Base-by-base conservation (phyloP, 2,113 vertebrate genomes). In the Albula glossodonta region DNA sequence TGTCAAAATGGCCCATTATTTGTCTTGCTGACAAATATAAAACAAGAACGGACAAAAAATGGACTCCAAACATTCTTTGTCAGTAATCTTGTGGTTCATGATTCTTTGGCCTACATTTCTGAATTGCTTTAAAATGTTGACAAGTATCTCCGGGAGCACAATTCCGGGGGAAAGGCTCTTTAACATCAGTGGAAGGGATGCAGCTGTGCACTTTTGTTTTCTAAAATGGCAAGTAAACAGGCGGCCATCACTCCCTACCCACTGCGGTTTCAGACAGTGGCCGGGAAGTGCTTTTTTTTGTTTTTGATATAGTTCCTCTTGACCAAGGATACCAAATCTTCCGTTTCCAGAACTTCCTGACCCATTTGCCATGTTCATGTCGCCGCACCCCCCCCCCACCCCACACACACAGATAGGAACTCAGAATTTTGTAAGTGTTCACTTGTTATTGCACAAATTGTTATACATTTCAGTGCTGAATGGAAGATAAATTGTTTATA, bases 111-210 rank as follows among this genome's bases (percentile, higher is more conserved):
- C 82, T 74, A n/a, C 10, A 12, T 57, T 6, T 15, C 51, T 10
- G 51, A 53, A 15, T 85, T 60, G 56, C 52, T 70, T 60, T 60
- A 85, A 57, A 2, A 80, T 77, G 80, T 41, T 78, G 31, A 78
- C 83, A 22, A 48, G 63, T 15, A 51, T 51, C 74, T 70, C 83
- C 0, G n/a, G 51, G 50, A 22, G 49, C 22, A 25, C 17, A 70
- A 70, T 22, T 70, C 63, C 70, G 2, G 22, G 31, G 70, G 8
- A 31, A 74, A 7, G 2, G 2, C 31, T 74, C 22, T 8, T 74
- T 9, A 25, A 56, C 31, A 17, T 25, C 52, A 2, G 77, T 51
- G 31, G 15, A 49, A 85, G 57, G 56, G 51, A 13, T 70, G 74
- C 66, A 78, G 77, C 83, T 49, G 70, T 49, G 77, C 77, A 53